These are phyloP conservation scores for Zygogramma bicolorata DNA, from an alignment of 2,888 invertebrate genomes.

Conservation along the genomic window DNA sequence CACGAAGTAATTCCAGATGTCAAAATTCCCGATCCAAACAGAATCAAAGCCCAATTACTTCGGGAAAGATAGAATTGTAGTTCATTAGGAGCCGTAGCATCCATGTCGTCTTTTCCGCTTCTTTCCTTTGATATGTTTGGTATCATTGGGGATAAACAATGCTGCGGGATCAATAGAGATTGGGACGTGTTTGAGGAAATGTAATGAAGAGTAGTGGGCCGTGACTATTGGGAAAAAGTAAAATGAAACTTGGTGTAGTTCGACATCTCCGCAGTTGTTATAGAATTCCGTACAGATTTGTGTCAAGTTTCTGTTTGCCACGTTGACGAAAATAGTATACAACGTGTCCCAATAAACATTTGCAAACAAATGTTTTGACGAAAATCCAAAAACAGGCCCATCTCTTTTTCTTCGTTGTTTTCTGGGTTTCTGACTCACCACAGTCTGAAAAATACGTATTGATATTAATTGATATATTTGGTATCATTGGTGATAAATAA, in stretches of 20 bases:
- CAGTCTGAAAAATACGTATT: too few species aligned
- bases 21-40: slow-evolving; percentile 27
- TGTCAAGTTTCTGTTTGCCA: too few species aligned
- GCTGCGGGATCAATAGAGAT: not conserved
- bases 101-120: slow-evolving; percentile 2
- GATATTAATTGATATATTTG: slow-evolving; percentile 19
- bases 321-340: too few species aligned
- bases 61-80: slow-evolving; percentile 7
- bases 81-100: slow-evolving; percentile 11
- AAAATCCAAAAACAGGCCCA: too few species aligned
- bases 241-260: not conserved
- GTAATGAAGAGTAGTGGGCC: not conserved
- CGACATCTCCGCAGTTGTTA: too few species aligned
- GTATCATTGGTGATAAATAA: slow-evolving; percentile 13
- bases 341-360: too few species aligned
- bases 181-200: not conserved
- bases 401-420: too few species aligned
- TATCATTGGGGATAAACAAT: slow-evolving; percentile 15
- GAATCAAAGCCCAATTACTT: slow-evolving; percentile 24
- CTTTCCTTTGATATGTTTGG: slow-evolving; percentile 17
- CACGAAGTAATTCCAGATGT: slow-evolving; percentile 26
- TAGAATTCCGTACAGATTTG: too few species aligned
- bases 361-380: too few species aligned
- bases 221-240: not conserved
- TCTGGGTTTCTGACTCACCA: too few species aligned